Evolutionary conservation across 2,113 vertebrate genomes (phyloP).

Genomic region (Oriolus oriolus): DNA sequence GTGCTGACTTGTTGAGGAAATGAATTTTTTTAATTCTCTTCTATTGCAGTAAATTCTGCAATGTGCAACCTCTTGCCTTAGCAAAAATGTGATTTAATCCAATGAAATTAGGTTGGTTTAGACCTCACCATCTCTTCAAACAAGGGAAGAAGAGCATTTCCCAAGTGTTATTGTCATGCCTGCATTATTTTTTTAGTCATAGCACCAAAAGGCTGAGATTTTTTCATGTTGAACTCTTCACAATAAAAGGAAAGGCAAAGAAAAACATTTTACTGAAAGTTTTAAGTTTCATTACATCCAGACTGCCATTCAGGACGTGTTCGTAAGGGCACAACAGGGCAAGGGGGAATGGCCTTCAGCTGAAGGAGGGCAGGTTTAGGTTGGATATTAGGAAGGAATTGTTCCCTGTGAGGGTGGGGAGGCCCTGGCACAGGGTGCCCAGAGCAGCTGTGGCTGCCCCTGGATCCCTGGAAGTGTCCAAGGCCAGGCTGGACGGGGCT

Average conservation of each 20-base stretch:
- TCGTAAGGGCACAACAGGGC: background rate
- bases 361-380: background rate
- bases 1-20: background rate
- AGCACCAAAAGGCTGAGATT: background rate
- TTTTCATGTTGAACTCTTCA: background rate
- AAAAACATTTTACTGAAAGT: background rate
- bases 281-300: background rate
- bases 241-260: background rate
- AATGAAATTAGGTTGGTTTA: background rate
- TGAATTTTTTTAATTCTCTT: background rate
- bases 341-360: background rate
- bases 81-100: background rate
- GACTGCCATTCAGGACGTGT: background rate
- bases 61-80: background rate
- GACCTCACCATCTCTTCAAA: background rate
- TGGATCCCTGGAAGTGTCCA: background rate
- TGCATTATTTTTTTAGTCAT: background rate
- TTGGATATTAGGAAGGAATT: background rate
- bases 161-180: background rate
- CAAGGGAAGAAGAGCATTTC: background rate
- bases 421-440: background rate
- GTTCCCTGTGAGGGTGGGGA: background rate
- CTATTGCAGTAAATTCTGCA: background rate
- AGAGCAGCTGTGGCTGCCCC: background rate
- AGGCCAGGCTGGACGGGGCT: accelerated